Evolutionary conservation across 2,888 invertebrate genomes (phyloP).

Genomic region (Leucania comma): DNA sequence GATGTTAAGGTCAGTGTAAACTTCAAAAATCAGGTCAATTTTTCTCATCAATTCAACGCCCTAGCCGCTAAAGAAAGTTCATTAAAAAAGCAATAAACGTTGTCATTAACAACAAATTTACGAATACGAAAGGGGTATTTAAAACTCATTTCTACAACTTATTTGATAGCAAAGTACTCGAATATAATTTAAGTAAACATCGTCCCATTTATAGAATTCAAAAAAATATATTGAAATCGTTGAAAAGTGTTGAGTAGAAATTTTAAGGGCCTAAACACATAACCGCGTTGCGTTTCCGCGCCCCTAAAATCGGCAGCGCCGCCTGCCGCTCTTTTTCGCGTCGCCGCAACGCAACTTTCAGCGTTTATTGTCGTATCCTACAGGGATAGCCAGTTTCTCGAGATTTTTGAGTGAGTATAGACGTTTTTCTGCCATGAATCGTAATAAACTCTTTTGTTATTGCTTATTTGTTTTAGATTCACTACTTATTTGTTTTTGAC

Average conservation of each 20-base stretch:
- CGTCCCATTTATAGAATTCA: not conserved
- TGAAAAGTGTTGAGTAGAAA: not conserved
- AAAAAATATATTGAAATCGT: not conserved
- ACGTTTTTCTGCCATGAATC: too few relatives aligned
- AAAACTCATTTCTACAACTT: constrained; percentile 15
- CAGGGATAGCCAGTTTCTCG: too few relatives aligned
- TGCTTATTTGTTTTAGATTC: too few relatives aligned
- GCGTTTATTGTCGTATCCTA: too few relatives aligned
- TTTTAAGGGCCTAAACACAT: not conserved
- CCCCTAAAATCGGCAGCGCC: too few relatives aligned
- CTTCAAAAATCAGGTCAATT: not conserved
- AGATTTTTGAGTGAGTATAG: too few relatives aligned
- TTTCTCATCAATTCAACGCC: not conserved
- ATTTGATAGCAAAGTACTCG: constrained; percentile 13
- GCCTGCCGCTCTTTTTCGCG: too few relatives aligned
- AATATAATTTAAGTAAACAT: not conserved
- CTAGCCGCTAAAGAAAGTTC: constrained; percentile 5
- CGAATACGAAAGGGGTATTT: constrained; percentile 2
- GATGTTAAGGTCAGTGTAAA: too few relatives aligned
- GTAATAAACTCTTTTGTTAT: too few relatives aligned
- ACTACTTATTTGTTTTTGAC: too few relatives aligned
- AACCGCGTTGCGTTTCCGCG: too few relatives aligned
- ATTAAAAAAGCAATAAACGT: constrained; percentile 22
- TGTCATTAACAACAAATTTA: constrained; percentile 14
- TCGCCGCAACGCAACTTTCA: too few relatives aligned